phyloP scores from a whole-genome alignment of 2,888 invertebrate species.

The Hypercompe scribonia region DNA sequence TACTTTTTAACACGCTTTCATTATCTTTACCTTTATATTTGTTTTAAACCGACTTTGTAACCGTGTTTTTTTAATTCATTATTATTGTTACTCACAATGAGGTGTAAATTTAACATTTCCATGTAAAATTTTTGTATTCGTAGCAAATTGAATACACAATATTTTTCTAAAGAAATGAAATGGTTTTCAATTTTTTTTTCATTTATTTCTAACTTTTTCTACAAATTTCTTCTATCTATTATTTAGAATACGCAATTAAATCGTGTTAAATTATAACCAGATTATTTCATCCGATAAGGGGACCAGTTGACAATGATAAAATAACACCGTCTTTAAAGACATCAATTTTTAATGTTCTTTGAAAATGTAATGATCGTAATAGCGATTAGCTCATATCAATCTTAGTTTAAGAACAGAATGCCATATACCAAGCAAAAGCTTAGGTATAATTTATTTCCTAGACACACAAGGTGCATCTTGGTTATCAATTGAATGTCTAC shows the following conservation, averaged over 20 bases:
- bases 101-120: neutral
- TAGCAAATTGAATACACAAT: neutral
- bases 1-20: neutral
- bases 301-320: neutral
- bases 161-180: too few species aligned
- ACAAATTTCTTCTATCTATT: too few species aligned
- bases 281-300: neutral
- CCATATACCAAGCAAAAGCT: slow-evolving; percentile 9
- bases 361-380: neutral
- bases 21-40: too few species aligned
- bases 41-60: too few species aligned
- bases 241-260: neutral
- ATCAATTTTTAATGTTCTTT: neutral
- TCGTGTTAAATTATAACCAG: neutral
- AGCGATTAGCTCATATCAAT: slow-evolving; percentile 11
- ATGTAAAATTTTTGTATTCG: neutral
- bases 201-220: neutral
- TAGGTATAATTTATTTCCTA: slow-evolving; percentile 14
- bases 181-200: neutral
- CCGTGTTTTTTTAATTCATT: too few species aligned
- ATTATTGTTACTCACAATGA: too few species aligned
- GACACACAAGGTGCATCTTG: slow-evolving; percentile 18
- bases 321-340: neutral
- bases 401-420: slow-evolving; percentile 12
- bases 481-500: slow-evolving; percentile 14